phyloP scores from a whole-genome alignment of 2,888 invertebrate species.

The Bursaphelenchus okinawaensis region DNA sequence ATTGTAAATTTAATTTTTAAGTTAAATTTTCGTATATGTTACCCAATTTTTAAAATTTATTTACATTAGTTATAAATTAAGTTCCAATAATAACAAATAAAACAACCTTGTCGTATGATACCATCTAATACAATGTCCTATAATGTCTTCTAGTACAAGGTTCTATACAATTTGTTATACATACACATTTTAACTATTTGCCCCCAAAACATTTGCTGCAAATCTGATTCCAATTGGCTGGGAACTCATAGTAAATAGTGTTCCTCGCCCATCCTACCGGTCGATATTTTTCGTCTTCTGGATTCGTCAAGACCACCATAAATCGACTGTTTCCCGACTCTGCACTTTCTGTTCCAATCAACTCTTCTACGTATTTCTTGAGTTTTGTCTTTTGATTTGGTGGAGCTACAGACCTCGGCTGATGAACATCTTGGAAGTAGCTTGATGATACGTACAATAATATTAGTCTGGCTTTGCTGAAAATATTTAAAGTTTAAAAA shows the following conservation, averaged over 20 bases:
- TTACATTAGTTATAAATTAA: too few relatives aligned
- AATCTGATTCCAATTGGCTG: constrained; percentile 1
- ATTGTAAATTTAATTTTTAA: too few relatives aligned
- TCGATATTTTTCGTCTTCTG: background rate
- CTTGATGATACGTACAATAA: background rate
- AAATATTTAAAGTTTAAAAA: too few relatives aligned
- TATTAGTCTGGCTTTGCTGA: background rate
- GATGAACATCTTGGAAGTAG: background rate
- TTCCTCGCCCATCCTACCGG: constrained; percentile 10
- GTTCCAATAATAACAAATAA: too few relatives aligned
- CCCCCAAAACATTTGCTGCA: background rate
- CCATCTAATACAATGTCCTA: too few relatives aligned
- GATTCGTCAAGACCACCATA: background rate
- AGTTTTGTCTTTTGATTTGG: background rate
- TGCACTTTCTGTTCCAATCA: constrained; percentile 11
- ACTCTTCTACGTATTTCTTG: constrained; percentile 5
- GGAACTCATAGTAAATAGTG: background rate
- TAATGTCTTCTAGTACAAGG: too few relatives aligned
- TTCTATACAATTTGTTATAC: background rate
- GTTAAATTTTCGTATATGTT: too few relatives aligned
- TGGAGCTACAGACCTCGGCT: background rate
- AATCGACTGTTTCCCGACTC: constrained; percentile 11
- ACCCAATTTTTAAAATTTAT: too few relatives aligned
- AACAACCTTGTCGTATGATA: too few relatives aligned
- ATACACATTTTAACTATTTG: too few relatives aligned